Percentiles rank a stretch among this genome's conserved stretches.
Conservation (phyloP, 2,888 invertebrate genomes). For the Beris chalybata region DNA sequence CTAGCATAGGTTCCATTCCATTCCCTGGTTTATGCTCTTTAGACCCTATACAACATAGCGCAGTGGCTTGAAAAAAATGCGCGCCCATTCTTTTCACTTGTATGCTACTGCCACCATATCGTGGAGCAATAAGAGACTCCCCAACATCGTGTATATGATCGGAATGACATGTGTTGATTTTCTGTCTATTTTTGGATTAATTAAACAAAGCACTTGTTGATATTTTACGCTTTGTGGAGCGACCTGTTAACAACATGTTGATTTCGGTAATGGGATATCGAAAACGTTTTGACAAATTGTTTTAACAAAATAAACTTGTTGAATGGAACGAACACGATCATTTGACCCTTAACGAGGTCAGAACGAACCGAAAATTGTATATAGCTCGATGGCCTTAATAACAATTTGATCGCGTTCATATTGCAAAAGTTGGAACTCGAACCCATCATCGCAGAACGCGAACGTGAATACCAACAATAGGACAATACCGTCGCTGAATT, state of each 20-base stretch:
- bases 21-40: slow-evolving; percentile 4
- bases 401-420: too few species aligned
- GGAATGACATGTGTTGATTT: slow-evolving; percentile 27
- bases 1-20: slow-evolving; percentile 13
- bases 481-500: too few species aligned
- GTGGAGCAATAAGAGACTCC: neutral
- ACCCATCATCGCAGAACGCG: too few species aligned
- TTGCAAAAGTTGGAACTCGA: too few species aligned
- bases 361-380: too few species aligned
- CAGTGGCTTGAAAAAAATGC: neutral
- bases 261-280: too few species aligned
- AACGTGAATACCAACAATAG: too few species aligned
- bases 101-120: slow-evolving; percentile 1
- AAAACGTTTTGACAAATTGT: too few species aligned
- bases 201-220: slow-evolving; percentile 27
- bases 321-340: too few species aligned
- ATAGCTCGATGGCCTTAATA: too few species aligned
- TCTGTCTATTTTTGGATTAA: slow-evolving; percentile 26
- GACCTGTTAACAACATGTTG: slow-evolving; percentile 8
- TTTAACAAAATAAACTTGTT: too few species aligned
- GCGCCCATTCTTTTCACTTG: neutral
- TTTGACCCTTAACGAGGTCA: too few species aligned
- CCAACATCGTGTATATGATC: slow-evolving; percentile 8
- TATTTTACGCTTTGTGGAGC: slow-evolving; percentile 10
- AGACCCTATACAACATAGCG: neutral